A percentile compares a stretch with the other conserved stretches of the same genome.
These are phyloP conservation scores for Forbesichthys papilliferus DNA, from an alignment of 2,113 vertebrate species.

Conservation along the genomic window DNA sequence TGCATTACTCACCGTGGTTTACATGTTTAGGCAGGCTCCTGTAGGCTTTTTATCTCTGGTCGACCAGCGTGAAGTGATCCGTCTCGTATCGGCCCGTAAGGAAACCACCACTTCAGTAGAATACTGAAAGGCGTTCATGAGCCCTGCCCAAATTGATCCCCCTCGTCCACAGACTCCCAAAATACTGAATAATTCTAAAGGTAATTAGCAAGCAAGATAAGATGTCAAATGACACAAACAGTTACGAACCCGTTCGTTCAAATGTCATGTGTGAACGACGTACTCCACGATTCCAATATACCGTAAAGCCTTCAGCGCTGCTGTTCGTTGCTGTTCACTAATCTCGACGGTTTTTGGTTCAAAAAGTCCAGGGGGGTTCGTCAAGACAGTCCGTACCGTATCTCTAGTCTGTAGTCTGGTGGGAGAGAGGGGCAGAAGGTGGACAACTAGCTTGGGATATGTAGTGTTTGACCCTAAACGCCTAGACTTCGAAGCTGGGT, in stretches of 20 bases:
- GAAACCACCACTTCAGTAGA: slow-evolving; percentile 51
- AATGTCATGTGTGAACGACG: slow-evolving; percentile 66
- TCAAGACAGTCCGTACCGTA: slow-evolving; percentile 81
- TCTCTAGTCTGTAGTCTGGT: slow-evolving; percentile 78
- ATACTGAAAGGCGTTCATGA: slow-evolving; percentile 54
- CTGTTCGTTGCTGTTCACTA: slow-evolving; percentile 71
- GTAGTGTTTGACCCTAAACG: slow-evolving; percentile 79
- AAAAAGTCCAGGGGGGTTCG: slow-evolving; percentile 76
- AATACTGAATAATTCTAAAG: slow-evolving; percentile 66
- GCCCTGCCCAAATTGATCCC: slow-evolving; percentile 66
- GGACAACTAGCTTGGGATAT: slow-evolving; percentile 74
- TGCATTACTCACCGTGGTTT: slow-evolving; percentile 56
- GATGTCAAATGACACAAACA: slow-evolving; percentile 77
- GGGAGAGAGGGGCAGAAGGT: slow-evolving; percentile 74
- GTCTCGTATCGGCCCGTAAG: slow-evolving; percentile 59
- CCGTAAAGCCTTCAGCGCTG: slow-evolving; percentile 65
- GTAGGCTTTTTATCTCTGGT: slow-evolving; percentile 58
- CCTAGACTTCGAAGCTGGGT: slow-evolving; percentile 64
- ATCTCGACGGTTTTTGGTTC: slow-evolving; percentile 80
- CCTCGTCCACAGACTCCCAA: slow-evolving; percentile 33
- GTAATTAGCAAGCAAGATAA: slow-evolving; percentile 68
- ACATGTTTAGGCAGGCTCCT: slow-evolving; percentile 66
- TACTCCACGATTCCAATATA: slow-evolving; percentile 60
- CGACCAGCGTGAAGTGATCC: slow-evolving; percentile 59
- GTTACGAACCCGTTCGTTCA: slow-evolving; percentile 74